Evolutionary conservation across 2,113 vertebrate genomes (phyloP).

Genomic region (Triplophysa siluroides): DNA sequence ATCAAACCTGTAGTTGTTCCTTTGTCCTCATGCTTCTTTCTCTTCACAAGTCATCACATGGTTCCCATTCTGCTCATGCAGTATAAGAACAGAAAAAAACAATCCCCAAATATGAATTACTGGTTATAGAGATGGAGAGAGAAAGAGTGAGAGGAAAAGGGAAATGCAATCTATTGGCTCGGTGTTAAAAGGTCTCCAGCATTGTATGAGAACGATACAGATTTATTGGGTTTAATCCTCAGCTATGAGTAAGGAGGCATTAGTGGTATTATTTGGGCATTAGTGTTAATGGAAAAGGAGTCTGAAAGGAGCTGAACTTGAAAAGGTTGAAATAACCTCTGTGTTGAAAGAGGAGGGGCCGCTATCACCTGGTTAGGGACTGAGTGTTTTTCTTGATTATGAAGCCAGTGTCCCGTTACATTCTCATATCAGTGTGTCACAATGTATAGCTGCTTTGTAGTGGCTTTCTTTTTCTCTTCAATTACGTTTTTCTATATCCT

Average conservation of each 20-base stretch:
- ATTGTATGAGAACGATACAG: slow-evolving; percentile 47
- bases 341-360: slow-evolving; percentile 15
- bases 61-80: slow-evolving; percentile 39
- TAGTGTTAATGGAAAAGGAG: slow-evolving; percentile 44
- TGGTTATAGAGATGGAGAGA: slow-evolving; percentile 35
- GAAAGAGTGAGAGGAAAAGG: neutral
- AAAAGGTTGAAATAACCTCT: slow-evolving; percentile 26
- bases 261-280: slow-evolving; percentile 40
- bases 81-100: slow-evolving; percentile 32
- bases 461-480: slow-evolving; percentile 6
- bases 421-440: slow-evolving; percentile 14
- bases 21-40: no score
- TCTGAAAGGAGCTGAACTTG: slow-evolving; percentile 28
- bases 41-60: slow-evolving; percentile 49
- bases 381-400: slow-evolving; percentile 34
- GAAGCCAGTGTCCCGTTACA: neutral
- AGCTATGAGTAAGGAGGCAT: slow-evolving; percentile 22
- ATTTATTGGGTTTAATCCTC: slow-evolving; percentile 47
- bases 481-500: neutral
- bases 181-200: slow-evolving; percentile 26
- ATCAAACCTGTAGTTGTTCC: no score
- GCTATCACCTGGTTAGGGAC: slow-evolving; percentile 9
- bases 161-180: slow-evolving; percentile 37
- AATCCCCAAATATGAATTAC: slow-evolving; percentile 53
- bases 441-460: slow-evolving; percentile 15